Base-by-base conservation (phyloP, 2,888 invertebrate species). In the Nasonia oneida region DNA sequence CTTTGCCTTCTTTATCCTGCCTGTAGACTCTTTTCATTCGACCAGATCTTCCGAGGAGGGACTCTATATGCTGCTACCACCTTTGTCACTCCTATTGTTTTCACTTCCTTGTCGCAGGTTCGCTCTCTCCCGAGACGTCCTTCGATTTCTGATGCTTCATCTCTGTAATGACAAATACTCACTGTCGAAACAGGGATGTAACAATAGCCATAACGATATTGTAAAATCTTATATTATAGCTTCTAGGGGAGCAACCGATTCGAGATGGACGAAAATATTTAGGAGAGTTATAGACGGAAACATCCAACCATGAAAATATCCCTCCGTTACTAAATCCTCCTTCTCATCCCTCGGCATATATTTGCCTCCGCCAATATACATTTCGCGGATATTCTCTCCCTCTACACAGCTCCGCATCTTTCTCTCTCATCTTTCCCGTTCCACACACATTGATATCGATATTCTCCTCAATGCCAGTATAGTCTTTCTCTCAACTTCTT, bases 31-130 rank as follows among this genome's bases (percentile, higher is more conserved):
- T 50, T 61, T n/a, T 75, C 33, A 61, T 81, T 33, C 82, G 37
- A 61, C 6, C 57, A n/a, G 67, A 23, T 64, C 64, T 29, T 64
- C 33, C 64, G 29, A 64, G 29, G 4, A 3, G 64, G 23, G 23
- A 14, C 33, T 67, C 12, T 15, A 18, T 15, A n/a, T 57, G 6
- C 18, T 57, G 57, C 33, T 50, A 29, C 39, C 42, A 47, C 76
- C 47, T 77, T 79, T 71, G 64, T 78, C 71, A 29, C 29, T 61
- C 12, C 77, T n/a, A 83, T 83, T 83, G 77, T 77, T 77, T 83
- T 57, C 61, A 67, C 75, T 80, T 80, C 74, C 67, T 71, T 76
- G 57, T 23, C 23, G 23, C 23, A 23, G 23, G 23, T 23, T 23
- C 23, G 23, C 23, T 23, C 37, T 81, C 23, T 39, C 4, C 5